A percentile compares a stretch with the other conserved stretches of the same genome.
These are phyloP conservation scores for Seira sanloemensis DNA, from an alignment of 2,888 invertebrate species.

Conservation along the genomic window DNA sequence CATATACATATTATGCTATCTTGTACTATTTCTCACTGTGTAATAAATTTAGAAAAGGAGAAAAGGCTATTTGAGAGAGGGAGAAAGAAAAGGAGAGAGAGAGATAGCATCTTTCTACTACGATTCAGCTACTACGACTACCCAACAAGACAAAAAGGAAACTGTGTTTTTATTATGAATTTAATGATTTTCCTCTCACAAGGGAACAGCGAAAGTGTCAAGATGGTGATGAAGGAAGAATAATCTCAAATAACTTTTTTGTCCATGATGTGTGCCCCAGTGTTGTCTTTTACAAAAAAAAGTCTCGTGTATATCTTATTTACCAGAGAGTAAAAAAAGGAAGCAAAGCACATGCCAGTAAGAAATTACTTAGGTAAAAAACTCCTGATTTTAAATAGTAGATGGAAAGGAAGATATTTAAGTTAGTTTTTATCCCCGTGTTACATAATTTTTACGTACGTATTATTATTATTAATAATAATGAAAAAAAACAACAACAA, in stretches of 20 bases:
- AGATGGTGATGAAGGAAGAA: background rate
- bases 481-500: background rate
- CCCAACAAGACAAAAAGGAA: too few relatives aligned
- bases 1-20: background rate
- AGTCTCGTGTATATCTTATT: constrained; percentile 31
- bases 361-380: constrained; percentile 65
- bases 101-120: too few relatives aligned
- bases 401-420: constrained; percentile 51
- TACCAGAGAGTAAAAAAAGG: constrained; percentile 46
- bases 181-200: background rate
- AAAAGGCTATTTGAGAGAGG: constrained; percentile 34
- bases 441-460: constrained; percentile 56
- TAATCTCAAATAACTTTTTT: constrained; percentile 38
- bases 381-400: constrained; percentile 50
- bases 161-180: too few relatives aligned
- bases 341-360: constrained; percentile 64
- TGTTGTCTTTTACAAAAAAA: constrained; percentile 31
- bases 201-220: constrained; percentile 4
- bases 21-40: constrained; percentile 29
- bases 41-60: constrained; percentile 21
- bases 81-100: background rate
- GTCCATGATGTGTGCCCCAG: constrained; percentile 21
- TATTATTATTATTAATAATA: constrained; percentile 30
- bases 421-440: constrained; percentile 56
- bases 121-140: too few relatives aligned